Conservation (phyloP, 2,888 invertebrate species). For the Alcis repandata region DNA sequence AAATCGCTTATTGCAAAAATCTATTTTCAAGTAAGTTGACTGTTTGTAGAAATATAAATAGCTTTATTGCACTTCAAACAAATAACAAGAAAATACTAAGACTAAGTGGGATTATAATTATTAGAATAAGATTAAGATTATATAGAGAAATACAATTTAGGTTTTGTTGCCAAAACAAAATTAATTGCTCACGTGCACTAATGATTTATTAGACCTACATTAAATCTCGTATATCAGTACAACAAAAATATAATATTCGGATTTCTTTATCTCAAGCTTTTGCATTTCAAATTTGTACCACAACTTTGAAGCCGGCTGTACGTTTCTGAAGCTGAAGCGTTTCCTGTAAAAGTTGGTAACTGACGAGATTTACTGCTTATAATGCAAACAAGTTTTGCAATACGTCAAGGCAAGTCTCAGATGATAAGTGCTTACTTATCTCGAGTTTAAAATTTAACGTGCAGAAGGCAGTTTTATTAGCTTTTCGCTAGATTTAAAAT, state of each 20-base stretch:
- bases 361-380: slow-evolving; percentile 52
- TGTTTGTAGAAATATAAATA: no score
- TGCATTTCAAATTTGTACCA: slow-evolving; percentile 16
- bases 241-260: neutral
- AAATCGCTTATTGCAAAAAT: no score
- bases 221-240: neutral
- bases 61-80: no score
- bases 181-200: no score
- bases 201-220: no score
- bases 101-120: no score
- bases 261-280: slow-evolving; percentile 1
- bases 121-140: no score
- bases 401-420: slow-evolving; percentile 48
- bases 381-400: slow-evolving; percentile 54
- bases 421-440: slow-evolving; percentile 41
- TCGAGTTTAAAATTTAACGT: slow-evolving; percentile 33
- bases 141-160: no score
- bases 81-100: no score
- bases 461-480: slow-evolving; percentile 25
- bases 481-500: slow-evolving; percentile 11
- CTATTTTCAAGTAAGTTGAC: no score
- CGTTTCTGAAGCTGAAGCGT: slow-evolving; percentile 30
- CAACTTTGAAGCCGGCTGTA: slow-evolving; percentile 34
- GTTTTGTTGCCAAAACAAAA: no score
- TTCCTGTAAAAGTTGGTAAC: slow-evolving; percentile 45